Evolutionary conservation across 2,888 invertebrate genomes (phyloP).

Genomic region (Dynastes hyllus): DNA sequence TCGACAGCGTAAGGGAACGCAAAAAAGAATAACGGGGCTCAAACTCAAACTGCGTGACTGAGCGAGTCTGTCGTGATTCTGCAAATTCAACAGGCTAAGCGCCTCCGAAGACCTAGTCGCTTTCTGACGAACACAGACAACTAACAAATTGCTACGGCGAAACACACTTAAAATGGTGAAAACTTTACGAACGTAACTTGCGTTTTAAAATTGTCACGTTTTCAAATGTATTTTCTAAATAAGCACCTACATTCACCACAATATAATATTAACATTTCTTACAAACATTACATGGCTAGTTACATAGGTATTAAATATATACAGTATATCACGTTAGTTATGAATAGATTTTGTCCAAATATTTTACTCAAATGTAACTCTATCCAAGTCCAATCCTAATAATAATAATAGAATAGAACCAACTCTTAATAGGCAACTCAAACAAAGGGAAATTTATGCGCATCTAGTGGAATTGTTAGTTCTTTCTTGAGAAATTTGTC

Average conservation of each 20-base stretch:
- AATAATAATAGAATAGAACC: too few relatives aligned
- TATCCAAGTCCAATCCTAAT: too few relatives aligned
- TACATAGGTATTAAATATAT: too few relatives aligned
- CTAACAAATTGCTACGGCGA: slow-evolving; percentile 54
- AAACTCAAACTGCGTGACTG: slow-evolving; percentile 67
- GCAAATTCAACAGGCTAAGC: slow-evolving; percentile 67
- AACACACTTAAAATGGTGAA: slow-evolving; percentile 48
- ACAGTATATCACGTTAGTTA: too few relatives aligned
- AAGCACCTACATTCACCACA: slow-evolving; percentile 5
- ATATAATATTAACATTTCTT: too few relatives aligned
- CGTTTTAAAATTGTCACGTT: slow-evolving; percentile 39
- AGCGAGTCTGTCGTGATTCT: slow-evolving; percentile 70
- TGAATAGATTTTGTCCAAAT: too few relatives aligned
- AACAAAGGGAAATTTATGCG: too few relatives aligned
- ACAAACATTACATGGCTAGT: too few relatives aligned
- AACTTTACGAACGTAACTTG: slow-evolving; percentile 47
- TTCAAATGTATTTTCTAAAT: slow-evolving; percentile 25
- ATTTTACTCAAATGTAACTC: too few relatives aligned
- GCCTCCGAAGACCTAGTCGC: slow-evolving; percentile 37
- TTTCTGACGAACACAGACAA: slow-evolving; percentile 50
- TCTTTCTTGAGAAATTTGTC: too few relatives aligned
- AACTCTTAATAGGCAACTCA: too few relatives aligned
- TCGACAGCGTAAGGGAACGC: slow-evolving; percentile 59
- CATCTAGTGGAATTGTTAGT: too few relatives aligned
- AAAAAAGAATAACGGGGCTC: slow-evolving; percentile 64